A percentile compares a stretch with the other conserved stretches of the same genome.
Evolutionary conservation across 1,140 invertebrate species (phyloP).

Genomic region (Stegodyphus dumicola): DNA sequence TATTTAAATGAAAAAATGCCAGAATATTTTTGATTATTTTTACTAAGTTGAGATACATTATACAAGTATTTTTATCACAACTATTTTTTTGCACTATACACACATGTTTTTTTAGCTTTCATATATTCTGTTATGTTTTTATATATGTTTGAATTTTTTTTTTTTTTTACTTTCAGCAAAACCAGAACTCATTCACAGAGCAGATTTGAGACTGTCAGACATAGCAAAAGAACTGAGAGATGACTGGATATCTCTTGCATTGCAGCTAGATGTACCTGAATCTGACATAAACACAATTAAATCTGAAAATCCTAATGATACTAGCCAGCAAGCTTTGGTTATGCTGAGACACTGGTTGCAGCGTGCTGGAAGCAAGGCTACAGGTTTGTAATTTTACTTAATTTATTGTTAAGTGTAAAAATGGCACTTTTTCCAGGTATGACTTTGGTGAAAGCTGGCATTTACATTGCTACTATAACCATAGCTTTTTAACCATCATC

Average conservation of each 20-base stretch:
- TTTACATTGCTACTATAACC: too few species aligned
- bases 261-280: slow-evolving; percentile 80
- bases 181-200: slow-evolving; percentile 78
- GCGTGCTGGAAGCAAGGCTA: slow-evolving; percentile 45
- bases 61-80: too few species aligned
- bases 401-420: too few species aligned
- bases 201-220: slow-evolving; percentile 86
- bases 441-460: too few species aligned
- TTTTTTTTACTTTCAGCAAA: slow-evolving; percentile 65
- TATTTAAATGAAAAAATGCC: too few species aligned
- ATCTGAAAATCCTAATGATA: slow-evolving; percentile 84
- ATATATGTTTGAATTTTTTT: neutral
- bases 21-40: too few species aligned
- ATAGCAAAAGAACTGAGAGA: slow-evolving; percentile 92
- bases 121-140: neutral
- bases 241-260: slow-evolving; percentile 90
- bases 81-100: too few species aligned
- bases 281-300: slow-evolving; percentile 89
- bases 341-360: slow-evolving; percentile 91
- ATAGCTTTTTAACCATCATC: too few species aligned
- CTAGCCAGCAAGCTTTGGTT: slow-evolving; percentile 88
- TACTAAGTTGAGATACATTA: too few species aligned
- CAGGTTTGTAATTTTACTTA: slow-evolving; percentile 4
- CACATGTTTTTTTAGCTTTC: neutral
- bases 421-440: too few species aligned